phyloP scores from a whole-genome alignment of 2,113 vertebrate genomes.

The Oostethus manadensis region DNA sequence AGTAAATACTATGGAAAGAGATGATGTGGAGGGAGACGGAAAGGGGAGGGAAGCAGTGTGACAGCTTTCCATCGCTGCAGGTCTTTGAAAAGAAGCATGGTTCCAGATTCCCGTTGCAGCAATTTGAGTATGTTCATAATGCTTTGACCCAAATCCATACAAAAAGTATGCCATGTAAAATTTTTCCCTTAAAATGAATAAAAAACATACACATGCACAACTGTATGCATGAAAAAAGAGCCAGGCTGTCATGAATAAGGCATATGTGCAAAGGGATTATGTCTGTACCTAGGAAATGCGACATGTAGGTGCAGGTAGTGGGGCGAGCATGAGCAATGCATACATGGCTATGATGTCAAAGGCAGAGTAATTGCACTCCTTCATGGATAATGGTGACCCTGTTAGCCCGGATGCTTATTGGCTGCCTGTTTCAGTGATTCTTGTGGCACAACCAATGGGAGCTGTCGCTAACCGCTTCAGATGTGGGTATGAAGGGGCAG shows the following conservation, averaged over 20 bases:
- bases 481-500: constrained; percentile 46
- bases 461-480: constrained; percentile 37
- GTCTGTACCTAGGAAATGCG: constrained; percentile 13
- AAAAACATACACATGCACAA: neutral
- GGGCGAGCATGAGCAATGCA: constrained; percentile 29
- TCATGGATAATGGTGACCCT: constrained; percentile 63
- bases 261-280: constrained; percentile 8
- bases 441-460: constrained; percentile 42
- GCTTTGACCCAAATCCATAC: constrained; percentile 45
- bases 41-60: constrained; percentile 41
- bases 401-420: constrained; percentile 60
- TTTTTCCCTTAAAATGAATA: neutral
- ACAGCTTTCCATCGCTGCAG: constrained; percentile 42
- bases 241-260: constrained; percentile 27
- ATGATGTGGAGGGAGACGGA: constrained; percentile 27
- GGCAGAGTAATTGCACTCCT: constrained; percentile 53
- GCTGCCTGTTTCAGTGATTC: constrained; percentile 45
- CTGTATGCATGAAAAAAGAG: neutral
- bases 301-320: constrained; percentile 8
- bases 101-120: constrained; percentile 31
- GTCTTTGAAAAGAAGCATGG: constrained; percentile 51
- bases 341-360: constrained; percentile 41
- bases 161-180: constrained; percentile 15
- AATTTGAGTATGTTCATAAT: constrained; percentile 38
- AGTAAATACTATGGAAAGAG: constrained; percentile 41